Evolutionary conservation across 2,797 vertebrate genomes (phyloP).

Genomic region (Cryptoprocta ferox): DNA sequence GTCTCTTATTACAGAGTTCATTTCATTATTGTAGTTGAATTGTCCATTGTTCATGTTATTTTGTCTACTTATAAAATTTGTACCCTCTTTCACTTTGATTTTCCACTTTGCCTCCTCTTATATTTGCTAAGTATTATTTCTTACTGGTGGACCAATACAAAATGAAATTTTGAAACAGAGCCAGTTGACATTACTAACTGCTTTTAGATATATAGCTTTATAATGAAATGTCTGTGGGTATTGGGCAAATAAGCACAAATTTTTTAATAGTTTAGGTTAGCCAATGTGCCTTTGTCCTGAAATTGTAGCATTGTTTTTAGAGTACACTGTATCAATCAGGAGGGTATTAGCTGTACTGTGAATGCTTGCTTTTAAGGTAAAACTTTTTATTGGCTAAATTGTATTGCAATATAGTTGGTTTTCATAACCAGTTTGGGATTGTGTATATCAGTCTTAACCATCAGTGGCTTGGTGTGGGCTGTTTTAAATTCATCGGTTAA

Average conservation of each 20-base stretch:
- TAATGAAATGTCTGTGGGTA: slow-evolving; percentile 67
- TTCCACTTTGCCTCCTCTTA: slow-evolving; percentile 61
- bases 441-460: slow-evolving; percentile 49
- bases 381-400: slow-evolving; percentile 61
- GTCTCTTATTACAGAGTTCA: slow-evolving; percentile 64
- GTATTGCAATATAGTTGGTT: slow-evolving; percentile 55
- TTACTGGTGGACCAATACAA: slow-evolving; percentile 58
- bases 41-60: slow-evolving; percentile 70
- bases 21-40: slow-evolving; percentile 71
- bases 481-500: slow-evolving; percentile 66
- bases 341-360: slow-evolving; percentile 30
- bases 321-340: slow-evolving; percentile 56
- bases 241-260: slow-evolving; percentile 61
- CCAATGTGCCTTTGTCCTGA: slow-evolving; percentile 61
- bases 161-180: slow-evolving; percentile 65
- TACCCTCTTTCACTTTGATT: slow-evolving; percentile 63
- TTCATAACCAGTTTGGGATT: slow-evolving; percentile 62
- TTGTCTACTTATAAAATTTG: slow-evolving; percentile 70
- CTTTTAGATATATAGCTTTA: slow-evolving; percentile 62
- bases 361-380: slow-evolving; percentile 63
- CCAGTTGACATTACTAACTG: slow-evolving; percentile 59
- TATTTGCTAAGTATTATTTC: slow-evolving; percentile 51
- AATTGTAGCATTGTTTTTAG: slow-evolving; percentile 66
- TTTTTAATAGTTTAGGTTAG: slow-evolving; percentile 61
- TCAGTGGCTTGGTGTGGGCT: slow-evolving; percentile 60